A percentile compares a stretch with the other conserved stretches of the same genome.
Conservation (phyloP, 1,140 invertebrate genomes). For the Melipona quadrifasciata region DNA sequence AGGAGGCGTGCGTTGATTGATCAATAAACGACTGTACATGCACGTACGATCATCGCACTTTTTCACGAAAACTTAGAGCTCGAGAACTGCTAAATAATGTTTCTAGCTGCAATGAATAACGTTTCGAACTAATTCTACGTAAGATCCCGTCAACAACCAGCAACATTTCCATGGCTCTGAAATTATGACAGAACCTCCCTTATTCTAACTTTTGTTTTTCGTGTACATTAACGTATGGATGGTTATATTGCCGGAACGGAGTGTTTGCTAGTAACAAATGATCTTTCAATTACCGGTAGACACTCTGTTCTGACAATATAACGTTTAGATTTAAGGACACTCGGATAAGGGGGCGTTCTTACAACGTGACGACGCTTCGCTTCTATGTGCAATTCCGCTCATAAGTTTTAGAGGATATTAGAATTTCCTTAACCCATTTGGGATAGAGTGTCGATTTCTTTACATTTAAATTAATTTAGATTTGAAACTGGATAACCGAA, state of each 20-base stretch:
- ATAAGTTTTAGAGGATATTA: no score
- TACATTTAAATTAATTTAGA: no score
- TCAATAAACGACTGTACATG: slow-evolving; percentile 16
- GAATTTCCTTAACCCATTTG: no score
- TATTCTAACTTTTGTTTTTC: no score
- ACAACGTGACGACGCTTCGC: not conserved
- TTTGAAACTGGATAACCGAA: no score
- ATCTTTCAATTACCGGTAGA: no score
- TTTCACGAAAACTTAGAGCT: slow-evolving; percentile 21
- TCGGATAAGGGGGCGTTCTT: no score
- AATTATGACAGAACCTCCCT: not conserved
- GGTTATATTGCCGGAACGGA: no score
- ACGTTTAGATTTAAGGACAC: no score
- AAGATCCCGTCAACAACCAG: slow-evolving; percentile 8
- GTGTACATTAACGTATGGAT: no score
- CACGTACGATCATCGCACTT: not conserved
- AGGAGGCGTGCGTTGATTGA: not conserved
- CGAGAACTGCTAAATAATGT: slow-evolving; percentile 19
- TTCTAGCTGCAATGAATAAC: slow-evolving; percentile 6
- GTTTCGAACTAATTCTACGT: not conserved
- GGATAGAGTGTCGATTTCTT: no score
- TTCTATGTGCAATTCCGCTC: not conserved
- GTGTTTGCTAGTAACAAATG: not conserved
- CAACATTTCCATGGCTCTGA: not conserved
- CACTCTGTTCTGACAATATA: no score